These are phyloP conservation scores for Bugulina stolonifera DNA, from an alignment of 2,888 invertebrate genomes.

Conservation along the genomic window DNA sequence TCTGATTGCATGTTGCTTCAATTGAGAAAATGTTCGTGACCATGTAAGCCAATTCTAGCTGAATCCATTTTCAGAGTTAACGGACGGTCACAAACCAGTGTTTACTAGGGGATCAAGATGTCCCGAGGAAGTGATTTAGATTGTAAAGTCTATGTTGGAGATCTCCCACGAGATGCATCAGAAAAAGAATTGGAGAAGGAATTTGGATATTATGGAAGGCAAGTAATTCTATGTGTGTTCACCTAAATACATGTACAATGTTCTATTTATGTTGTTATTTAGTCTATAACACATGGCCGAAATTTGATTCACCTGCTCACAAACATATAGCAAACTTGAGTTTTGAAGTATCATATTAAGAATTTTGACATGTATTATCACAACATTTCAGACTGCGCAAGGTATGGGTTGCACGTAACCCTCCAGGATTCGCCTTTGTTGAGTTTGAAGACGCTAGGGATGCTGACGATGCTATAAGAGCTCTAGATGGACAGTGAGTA, in stretches of 20 bases:
- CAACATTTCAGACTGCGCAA: conserved; percentile 33
- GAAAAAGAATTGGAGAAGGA: conserved; percentile 37
- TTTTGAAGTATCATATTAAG: too few species aligned
- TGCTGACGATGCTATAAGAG: conserved; percentile 77
- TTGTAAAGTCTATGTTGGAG: conserved; percentile 38
- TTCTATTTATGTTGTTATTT: too few species aligned
- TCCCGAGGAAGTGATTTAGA: conserved; percentile 27
- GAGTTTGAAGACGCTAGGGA: conserved; percentile 83
- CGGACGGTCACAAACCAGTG: too few species aligned
- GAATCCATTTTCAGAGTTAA: too few species aligned
- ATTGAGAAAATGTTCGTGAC: too few species aligned
- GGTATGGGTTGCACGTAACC: conserved; percentile 51
- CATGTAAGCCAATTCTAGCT: too few species aligned
- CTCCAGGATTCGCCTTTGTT: conserved; percentile 72
- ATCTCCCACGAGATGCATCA: conserved; percentile 35
- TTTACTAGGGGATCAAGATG: conserved; percentile 7
- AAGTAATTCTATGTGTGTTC: too few species aligned
- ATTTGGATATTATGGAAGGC: conserved; percentile 36
- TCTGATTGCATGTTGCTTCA: too few species aligned
- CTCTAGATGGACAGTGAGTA: conserved; percentile 75
- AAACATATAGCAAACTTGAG: too few species aligned
- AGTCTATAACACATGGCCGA: too few species aligned
- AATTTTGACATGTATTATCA: background rate
- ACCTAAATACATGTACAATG: too few species aligned
- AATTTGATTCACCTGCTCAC: too few species aligned